Evolutionary conservation across 2,113 vertebrate genomes (phyloP), one percentile per base, ranked within the genome.

Genomic region (Boleophthalmus pectinirostris): DNA sequence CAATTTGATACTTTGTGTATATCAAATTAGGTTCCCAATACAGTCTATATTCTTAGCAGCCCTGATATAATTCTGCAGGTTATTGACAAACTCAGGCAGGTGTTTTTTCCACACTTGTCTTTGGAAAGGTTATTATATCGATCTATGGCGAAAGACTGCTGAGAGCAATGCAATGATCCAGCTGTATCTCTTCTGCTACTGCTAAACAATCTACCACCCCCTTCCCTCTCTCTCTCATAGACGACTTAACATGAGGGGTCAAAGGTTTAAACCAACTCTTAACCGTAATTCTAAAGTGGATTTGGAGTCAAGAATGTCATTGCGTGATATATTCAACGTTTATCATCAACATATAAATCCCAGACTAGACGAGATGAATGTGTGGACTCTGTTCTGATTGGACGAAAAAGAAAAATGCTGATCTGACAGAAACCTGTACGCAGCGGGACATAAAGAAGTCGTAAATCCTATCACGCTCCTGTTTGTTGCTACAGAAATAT

Each of bases 271-370:
- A 75, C 23, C 61, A 47, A 67, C 72, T 71, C 54, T 85, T 81
- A 80, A 71, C 73, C 71, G 77, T 85, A 81, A 82, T 88, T 89
- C 72, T 78, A 73, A 72, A 47, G 57, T 54, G 69, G 76, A 75
- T 88, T 90, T 73, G 67, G 80, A 79, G 81, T 85, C 73, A 82
- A 82, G 74, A 58, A 77, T 5, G 35, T 49, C 16, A 66, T 72
- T 71, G 45, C 47, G 67, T 84, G 49, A 82, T n/a, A 74, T 72
- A 79, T 80, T 63, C 68, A 75, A 66, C 53, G 57, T 73, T 67
- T 8, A 0, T 68, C 60, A 82, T 80, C 46, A 77, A 66, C 76
- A 70, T 87, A 80, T 88, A 80, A 86, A 87, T 80, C 79, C 80
- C 11, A n/a, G 24, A 45, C 61, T 79, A 21, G 21, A 57, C 38